Percentiles rank a stretch among this genome's conserved stretches.
These are phyloP conservation scores for Glareola pratincola DNA, from an alignment of 2,113 vertebrate genomes.

Conservation along the genomic window DNA sequence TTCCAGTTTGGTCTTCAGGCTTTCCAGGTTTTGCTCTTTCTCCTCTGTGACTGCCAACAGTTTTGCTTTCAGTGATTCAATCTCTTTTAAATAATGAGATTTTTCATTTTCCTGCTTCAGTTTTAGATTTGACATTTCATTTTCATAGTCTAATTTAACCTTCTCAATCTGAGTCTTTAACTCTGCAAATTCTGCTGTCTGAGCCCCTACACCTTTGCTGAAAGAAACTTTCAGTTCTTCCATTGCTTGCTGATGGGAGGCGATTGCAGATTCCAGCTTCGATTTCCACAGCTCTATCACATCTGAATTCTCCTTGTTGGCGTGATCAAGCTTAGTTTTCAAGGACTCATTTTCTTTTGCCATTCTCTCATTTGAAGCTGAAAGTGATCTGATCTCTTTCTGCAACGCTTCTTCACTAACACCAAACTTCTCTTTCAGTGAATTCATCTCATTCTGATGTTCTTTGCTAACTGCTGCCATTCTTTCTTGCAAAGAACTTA, in stretches of 20 bases:
- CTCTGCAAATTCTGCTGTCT: conserved; percentile 81
- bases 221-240: conserved; percentile 87
- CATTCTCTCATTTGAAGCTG: conserved; percentile 75
- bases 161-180: conserved; percentile 84
- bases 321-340: conserved; percentile 80
- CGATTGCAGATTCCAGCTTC: conserved; percentile 82
- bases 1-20: conserved; percentile 81
- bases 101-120: conserved; percentile 74
- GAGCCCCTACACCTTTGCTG: conserved; percentile 79
- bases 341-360: conserved; percentile 87
- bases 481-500: conserved; percentile 84
- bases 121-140: conserved; percentile 74
- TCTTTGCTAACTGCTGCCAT: conserved; percentile 75
- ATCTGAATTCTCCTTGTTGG: conserved; percentile 85
- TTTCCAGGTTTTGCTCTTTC: conserved; percentile 85
- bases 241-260: conserved; percentile 89
- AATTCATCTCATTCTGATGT: conserved; percentile 75
- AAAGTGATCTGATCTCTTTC: conserved; percentile 79
- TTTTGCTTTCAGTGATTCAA: conserved; percentile 73
- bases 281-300: conserved; percentile 84
- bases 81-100: conserved; percentile 70
- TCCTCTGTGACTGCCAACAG: conserved; percentile 78
- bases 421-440: conserved; percentile 79
- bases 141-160: conserved; percentile 79
- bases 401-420: conserved; percentile 74